A percentile compares a stretch with the other conserved stretches of the same genome.
phyloP scores from a whole-genome alignment of 2,113 vertebrate genomes.

The Labrus mixtus region DNA sequence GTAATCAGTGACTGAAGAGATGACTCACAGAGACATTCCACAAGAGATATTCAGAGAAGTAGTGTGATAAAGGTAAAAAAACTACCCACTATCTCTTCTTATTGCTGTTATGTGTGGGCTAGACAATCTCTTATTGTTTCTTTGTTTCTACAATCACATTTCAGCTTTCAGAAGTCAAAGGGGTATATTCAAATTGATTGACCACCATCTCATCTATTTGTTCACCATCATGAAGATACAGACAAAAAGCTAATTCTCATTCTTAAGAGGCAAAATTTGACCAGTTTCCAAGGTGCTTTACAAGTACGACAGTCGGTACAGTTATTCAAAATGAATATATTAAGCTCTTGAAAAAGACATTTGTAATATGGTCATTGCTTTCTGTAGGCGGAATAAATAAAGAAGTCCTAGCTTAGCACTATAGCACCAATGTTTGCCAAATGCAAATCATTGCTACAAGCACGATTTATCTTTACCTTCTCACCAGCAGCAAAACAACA shows the following conservation, averaged over 20 bases:
- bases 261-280: not conserved
- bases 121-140: too few relatives aligned
- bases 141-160: too few relatives aligned
- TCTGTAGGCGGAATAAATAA: not conserved
- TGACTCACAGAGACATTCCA: slow-evolving; percentile 22
- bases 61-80: not conserved
- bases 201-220: not conserved
- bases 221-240: not conserved
- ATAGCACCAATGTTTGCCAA: not conserved
- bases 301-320: too few relatives aligned
- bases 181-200: not conserved
- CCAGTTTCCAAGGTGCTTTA: too few relatives aligned
- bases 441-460: not conserved
- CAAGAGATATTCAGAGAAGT: not conserved
- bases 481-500: not conserved
- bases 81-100: not conserved
- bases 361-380: not conserved
- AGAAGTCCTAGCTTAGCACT: not conserved
- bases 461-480: not conserved
- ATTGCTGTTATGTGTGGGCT: not conserved
- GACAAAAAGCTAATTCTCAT: not conserved
- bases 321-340: not conserved
- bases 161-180: not conserved
- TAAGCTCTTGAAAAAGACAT: not conserved
- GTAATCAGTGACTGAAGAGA: slow-evolving; percentile 20